phyloP scores from a whole-genome alignment of 2,797 vertebrate species.

The Gambusia yucatana region DNA sequence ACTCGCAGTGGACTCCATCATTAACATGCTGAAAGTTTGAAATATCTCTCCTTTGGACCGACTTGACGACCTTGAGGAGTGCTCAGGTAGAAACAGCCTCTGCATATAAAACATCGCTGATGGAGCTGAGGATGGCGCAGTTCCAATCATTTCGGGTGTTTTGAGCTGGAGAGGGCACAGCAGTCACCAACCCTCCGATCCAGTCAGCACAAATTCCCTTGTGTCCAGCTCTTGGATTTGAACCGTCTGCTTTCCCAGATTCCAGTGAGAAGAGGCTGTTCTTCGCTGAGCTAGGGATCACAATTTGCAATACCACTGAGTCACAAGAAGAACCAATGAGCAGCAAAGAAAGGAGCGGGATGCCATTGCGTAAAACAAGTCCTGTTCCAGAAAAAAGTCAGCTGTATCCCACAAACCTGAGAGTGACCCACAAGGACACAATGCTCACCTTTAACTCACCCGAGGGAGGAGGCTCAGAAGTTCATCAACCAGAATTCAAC shows the following conservation, averaged over 20 bases:
- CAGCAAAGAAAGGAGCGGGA: neutral
- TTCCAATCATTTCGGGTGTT: too few species aligned
- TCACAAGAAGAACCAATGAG: neutral
- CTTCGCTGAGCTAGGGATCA: slow-evolving; percentile 15
- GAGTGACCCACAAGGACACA: neutral
- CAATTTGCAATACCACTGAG: neutral
- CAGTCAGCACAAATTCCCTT: neutral
- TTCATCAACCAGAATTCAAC: neutral
- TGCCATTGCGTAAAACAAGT: slow-evolving; percentile 4
- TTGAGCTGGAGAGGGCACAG: slow-evolving; percentile 8
- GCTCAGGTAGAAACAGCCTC: too few species aligned
- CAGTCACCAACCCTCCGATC: neutral
- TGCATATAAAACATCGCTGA: too few species aligned
- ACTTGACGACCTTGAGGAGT: too few species aligned
- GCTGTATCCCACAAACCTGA: neutral
- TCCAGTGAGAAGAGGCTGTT: slow-evolving; percentile 11
- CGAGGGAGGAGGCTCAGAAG: slow-evolving; percentile 4
- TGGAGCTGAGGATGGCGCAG: too few species aligned
- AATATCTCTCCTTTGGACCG: too few species aligned
- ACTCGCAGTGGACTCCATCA: too few species aligned
- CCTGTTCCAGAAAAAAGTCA: slow-evolving; percentile 1
- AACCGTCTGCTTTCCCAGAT: slow-evolving; percentile 16
- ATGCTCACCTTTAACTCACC: slow-evolving; percentile 2
- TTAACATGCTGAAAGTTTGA: too few species aligned
- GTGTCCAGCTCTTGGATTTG: too few species aligned